These are phyloP conservation scores for Caenorhabditis tropicalis DNA, from an alignment of 1,140 invertebrate genomes.

Conservation along the genomic window DNA sequence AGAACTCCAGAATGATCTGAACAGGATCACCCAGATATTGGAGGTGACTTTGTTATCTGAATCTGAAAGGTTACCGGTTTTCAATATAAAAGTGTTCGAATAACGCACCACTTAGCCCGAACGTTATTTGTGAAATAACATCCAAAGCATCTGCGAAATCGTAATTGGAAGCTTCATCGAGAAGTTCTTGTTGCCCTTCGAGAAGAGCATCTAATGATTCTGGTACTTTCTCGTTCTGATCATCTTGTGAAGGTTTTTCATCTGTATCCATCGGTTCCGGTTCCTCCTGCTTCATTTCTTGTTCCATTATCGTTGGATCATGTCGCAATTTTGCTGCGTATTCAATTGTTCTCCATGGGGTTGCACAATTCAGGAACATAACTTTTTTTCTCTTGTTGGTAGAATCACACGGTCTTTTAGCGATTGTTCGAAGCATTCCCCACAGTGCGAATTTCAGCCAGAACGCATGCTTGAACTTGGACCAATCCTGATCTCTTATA, in stretches of 20 bases:
- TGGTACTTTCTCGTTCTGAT: not conserved
- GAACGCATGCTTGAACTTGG: slow-evolving; percentile 18
- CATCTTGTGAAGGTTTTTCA: not conserved
- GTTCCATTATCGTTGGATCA: not conserved
- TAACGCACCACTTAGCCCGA: not conserved
- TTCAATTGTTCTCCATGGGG: slow-evolving; percentile 25
- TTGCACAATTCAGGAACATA: not conserved
- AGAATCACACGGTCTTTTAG: not conserved
- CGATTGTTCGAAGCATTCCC: not conserved
- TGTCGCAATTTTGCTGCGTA: not conserved
- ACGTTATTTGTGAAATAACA: not conserved
- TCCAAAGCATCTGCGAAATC: slow-evolving; percentile 26
- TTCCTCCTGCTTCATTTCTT: not conserved
- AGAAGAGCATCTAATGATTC: not conserved
- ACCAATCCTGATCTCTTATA: slow-evolving; percentile 33
- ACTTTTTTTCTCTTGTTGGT: not conserved
- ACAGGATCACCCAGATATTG: not conserved
- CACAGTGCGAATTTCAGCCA: slow-evolving; percentile 38
- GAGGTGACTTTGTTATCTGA: not conserved
- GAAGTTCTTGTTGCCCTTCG: not conserved
- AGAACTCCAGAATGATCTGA: slow-evolving; percentile 26
- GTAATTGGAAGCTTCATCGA: not conserved
- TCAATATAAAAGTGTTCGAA: not conserved
- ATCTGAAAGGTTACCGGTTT: not conserved
- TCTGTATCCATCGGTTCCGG: slow-evolving; percentile 7